Conservation (phyloP, 2,797 vertebrate genomes). For the Circus cinereus region DNA sequence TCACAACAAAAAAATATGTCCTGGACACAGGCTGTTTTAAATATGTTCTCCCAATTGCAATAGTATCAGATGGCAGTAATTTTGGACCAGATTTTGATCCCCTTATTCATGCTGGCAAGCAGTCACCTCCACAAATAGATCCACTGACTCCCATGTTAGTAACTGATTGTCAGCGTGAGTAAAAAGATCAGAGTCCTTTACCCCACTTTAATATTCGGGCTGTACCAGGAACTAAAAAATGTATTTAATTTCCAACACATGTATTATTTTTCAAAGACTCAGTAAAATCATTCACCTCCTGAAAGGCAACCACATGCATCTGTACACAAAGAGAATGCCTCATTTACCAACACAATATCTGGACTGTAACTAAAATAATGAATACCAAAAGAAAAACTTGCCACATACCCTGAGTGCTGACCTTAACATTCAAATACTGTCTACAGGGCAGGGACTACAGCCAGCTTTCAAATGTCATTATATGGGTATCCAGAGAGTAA, state of each 20-base stretch:
- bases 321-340: neutral
- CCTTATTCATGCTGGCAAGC: slow-evolving; percentile 43
- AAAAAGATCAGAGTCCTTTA: slow-evolving; percentile 20
- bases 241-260: neutral
- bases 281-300: neutral
- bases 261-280: neutral
- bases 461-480: neutral
- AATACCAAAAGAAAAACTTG: neutral
- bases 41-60: slow-evolving; percentile 31
- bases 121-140: slow-evolving; percentile 48
- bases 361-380: neutral
- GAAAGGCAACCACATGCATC: neutral
- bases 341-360: neutral
- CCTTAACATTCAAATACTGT: neutral
- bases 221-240: neutral
- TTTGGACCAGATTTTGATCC: slow-evolving; percentile 58
- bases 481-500: neutral
- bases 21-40: slow-evolving; percentile 28
- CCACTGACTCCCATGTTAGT: slow-evolving; percentile 16
- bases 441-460: neutral
- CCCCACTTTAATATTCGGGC: neutral
- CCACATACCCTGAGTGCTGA: neutral
- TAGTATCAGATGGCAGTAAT: slow-evolving; percentile 51
- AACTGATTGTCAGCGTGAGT: slow-evolving; percentile 29
- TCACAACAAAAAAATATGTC: slow-evolving; percentile 6